Conservation (phyloP, 2,113 vertebrate genomes). For the Gavia stellata region DNA sequence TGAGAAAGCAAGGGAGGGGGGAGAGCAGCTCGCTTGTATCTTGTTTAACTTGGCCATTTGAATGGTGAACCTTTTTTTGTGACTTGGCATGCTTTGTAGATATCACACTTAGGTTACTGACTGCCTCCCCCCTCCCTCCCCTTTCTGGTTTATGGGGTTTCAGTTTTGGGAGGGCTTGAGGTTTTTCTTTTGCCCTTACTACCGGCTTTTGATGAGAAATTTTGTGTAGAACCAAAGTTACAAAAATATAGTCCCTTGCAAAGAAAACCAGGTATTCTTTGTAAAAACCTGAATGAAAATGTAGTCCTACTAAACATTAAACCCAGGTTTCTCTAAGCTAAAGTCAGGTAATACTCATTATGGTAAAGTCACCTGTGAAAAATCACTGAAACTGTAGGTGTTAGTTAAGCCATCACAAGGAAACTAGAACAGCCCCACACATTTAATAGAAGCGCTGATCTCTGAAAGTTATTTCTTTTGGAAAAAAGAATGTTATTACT, state of each 20-base stretch:
- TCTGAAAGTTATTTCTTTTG: neutral
- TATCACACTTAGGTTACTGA: constrained; percentile 44
- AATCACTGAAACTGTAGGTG: constrained; percentile 19
- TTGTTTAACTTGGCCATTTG: constrained; percentile 64
- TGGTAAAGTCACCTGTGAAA: neutral
- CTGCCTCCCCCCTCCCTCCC: neutral
- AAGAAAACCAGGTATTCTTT: neutral
- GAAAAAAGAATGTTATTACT: neutral
- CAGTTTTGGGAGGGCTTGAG: neutral
- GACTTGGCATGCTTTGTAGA: constrained; percentile 59
- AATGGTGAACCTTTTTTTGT: constrained; percentile 37
- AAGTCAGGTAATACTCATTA: neutral
- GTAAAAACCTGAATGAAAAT: neutral
- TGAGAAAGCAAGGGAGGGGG: neutral
- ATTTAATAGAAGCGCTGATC: neutral
- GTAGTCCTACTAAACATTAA: neutral
- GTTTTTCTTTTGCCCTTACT: constrained; percentile 37
- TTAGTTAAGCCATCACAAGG: constrained; percentile 13
- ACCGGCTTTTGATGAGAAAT: neutral
- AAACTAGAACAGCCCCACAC: neutral
- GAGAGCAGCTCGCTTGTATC: neutral
- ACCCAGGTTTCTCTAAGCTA: neutral
- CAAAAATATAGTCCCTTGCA: neutral
- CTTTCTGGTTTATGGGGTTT: constrained; percentile 40
- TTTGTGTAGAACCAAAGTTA: constrained; percentile 48